Base-by-base conservation (phyloP, 2,113 vertebrate species). In the Thermophis baileyi region DNA sequence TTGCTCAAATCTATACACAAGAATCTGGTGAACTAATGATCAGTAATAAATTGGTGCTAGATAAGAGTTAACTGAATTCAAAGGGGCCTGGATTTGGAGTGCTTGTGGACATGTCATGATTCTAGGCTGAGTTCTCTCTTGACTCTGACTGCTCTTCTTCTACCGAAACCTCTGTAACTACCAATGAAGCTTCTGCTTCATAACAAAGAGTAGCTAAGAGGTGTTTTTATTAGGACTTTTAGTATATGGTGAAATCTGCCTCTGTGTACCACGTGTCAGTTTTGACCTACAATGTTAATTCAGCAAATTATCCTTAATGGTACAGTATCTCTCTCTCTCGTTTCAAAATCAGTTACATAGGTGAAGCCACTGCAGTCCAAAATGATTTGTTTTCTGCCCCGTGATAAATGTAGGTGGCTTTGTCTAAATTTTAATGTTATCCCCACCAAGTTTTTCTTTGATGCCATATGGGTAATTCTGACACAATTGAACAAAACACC, bases 401-500 rank as follows among this genome's bases (percentile, higher is more conserved):
- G 12, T 22, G 9, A 16, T 18, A 63, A 30, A 63, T n/a, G 16
- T n/a, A 30, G 55, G 1, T 30, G 12, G 25, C 5, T 95, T 97
- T 93, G 20, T 92, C 89, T 88, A 93, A 91, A 92, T 95, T 50
- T 85, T 57, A 96, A 89, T 95, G 46, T 63, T 94, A 91, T 87
- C 69, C 11, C 54, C 69, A 49, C 95, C 85, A 89, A 93, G 51
- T 44, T 92, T 90, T 96, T 89, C n/a, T 54, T 5, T 90, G 93
- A 93, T 95, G 93, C 40, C 74, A 50, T 85, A 51, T 88, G 90
- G 94, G 94, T 93, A 91, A 89, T 94, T 93, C 85, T 96, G 96
- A 95, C 95, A 96, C n/a, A 85, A 85, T 91, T 22, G 93, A 96
- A 96, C 93, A 94, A 90, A 27, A 94, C 16, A 49, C 20, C 22